phyloP scores from a whole-genome alignment of 2,888 invertebrate genomes.

The Melanostoma mellinum region DNA sequence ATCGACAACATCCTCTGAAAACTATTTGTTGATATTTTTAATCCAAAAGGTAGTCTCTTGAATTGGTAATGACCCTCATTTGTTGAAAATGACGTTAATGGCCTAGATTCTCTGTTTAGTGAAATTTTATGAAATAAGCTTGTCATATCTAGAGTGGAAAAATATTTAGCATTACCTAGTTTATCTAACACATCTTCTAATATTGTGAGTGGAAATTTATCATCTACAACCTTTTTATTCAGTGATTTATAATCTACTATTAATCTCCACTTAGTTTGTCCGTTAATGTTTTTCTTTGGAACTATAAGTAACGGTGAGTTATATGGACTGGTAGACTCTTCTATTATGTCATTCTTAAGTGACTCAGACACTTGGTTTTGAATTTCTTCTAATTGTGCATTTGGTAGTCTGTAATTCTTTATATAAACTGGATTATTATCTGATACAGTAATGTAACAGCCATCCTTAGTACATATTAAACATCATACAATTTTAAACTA shows the following conservation, averaged over 20 bases:
- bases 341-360: slow-evolving; percentile 41
- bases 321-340: slow-evolving; percentile 53
- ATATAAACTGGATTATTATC: too few relatives aligned
- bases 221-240: slow-evolving; percentile 52
- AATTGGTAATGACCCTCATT: slow-evolving; percentile 59
- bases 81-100: slow-evolving; percentile 59
- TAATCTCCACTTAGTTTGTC: slow-evolving; percentile 47
- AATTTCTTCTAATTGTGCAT: too few relatives aligned
- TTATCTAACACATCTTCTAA: slow-evolving; percentile 50
- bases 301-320: slow-evolving; percentile 65
- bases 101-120: slow-evolving; percentile 39
- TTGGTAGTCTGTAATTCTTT: too few relatives aligned
- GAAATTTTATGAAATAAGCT: slow-evolving; percentile 58
- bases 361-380: too few relatives aligned
- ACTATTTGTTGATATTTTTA: slow-evolving; percentile 7
- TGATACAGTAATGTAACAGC: too few relatives aligned
- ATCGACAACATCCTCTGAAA: slow-evolving; percentile 67
- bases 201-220: slow-evolving; percentile 57
- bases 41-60: slow-evolving; percentile 57
- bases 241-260: slow-evolving; percentile 49
- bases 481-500: too few relatives aligned
- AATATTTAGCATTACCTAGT: slow-evolving; percentile 59
- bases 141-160: slow-evolving; percentile 58
- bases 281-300: slow-evolving; percentile 43
- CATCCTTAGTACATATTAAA: too few relatives aligned